phyloP scores from a whole-genome alignment of 2,888 invertebrate genomes.

The Cantharis lateralis region DNA sequence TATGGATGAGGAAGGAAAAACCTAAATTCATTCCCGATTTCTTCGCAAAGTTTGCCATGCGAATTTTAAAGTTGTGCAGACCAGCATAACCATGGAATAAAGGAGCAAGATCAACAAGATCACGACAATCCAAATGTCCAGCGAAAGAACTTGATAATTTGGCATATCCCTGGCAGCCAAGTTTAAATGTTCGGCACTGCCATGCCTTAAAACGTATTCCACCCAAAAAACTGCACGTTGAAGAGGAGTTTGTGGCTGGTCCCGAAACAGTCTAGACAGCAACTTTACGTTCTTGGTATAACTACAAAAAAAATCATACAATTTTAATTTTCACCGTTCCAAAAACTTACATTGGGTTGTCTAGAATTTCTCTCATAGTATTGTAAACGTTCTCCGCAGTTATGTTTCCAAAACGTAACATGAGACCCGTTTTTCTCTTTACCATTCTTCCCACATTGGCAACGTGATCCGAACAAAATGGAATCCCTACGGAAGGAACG shows the following conservation, averaged over 20 bases:
- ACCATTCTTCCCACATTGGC: constrained; percentile 43
- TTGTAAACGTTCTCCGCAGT: constrained; percentile 33
- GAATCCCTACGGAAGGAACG: constrained; percentile 42
- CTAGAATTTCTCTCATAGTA: constrained; percentile 37
- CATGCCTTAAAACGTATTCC: constrained; percentile 30
- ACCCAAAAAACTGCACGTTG: constrained; percentile 34
- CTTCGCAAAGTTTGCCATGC: not conserved
- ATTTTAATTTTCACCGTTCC: not conserved
- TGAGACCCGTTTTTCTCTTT: constrained; percentile 37
- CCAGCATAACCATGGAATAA: not conserved
- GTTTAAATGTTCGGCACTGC: constrained; percentile 23
- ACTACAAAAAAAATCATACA: constrained; percentile 22
- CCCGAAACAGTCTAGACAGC: constrained; percentile 30
- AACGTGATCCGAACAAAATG: constrained; percentile 47
- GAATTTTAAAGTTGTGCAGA: not conserved
- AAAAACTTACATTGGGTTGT: constrained; percentile 39
- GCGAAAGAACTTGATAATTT: constrained; percentile 16
- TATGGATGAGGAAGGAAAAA: too few relatives aligned
- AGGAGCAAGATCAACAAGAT: not conserved
- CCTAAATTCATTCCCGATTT: not conserved
- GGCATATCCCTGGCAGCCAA: constrained; percentile 25
- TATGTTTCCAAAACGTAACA: constrained; percentile 34
- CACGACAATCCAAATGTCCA: not conserved
- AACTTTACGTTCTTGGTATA: constrained; percentile 30
- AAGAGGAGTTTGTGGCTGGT: constrained; percentile 34